Base-by-base conservation (phyloP, 2,797 vertebrate species). In the Premnoplex brunnescens region DNA sequence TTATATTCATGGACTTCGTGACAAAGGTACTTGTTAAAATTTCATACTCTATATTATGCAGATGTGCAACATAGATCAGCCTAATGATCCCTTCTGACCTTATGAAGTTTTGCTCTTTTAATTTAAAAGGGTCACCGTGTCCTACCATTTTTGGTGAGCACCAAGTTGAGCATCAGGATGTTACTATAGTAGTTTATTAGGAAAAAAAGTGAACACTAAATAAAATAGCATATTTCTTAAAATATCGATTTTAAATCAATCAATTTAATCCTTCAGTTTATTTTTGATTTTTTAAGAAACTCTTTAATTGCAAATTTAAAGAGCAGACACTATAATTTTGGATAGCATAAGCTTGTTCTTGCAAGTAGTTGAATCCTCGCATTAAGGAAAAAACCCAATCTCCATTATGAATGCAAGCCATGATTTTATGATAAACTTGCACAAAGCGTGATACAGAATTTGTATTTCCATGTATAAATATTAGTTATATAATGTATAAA, bases 1-100 rank as follows among this genome's bases (percentile, higher is more conserved):
- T 21, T 46, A 7, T 49, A 73, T 49, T 30, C 4, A 62, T 14
- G 39, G 32, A 44, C 46, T 56, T 85, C 20, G 48, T 27, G 16
- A 37, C 73, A 88, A 55, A 94, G 82, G 15, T 37, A 74, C 16
- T 51, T 73, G 17, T 28, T 81, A 62, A 89, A 94, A 91, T 89
- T 80, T 46, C 77, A 13, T 80, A 27, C 10, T 92, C 17, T 43
- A 4, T 77, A 21, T 80, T 71, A 80, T 15, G 20, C 24, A 52
- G 26, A 43, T 55, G 5, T 74, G 39, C 21, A 68, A 71, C 74
- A 62, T 46, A 92, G 76, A 77, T 92, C 74, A 89, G 21, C 8
- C 14, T 56, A 82, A 73, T 26, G 10, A 56, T 59, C 12, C 12
- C 34, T 85, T 75, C 52, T 44, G 36, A n/a, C 17, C 19, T 88